phyloP scores from a whole-genome alignment of 2,113 vertebrate species.

The Bambusicola thoracicus region DNA sequence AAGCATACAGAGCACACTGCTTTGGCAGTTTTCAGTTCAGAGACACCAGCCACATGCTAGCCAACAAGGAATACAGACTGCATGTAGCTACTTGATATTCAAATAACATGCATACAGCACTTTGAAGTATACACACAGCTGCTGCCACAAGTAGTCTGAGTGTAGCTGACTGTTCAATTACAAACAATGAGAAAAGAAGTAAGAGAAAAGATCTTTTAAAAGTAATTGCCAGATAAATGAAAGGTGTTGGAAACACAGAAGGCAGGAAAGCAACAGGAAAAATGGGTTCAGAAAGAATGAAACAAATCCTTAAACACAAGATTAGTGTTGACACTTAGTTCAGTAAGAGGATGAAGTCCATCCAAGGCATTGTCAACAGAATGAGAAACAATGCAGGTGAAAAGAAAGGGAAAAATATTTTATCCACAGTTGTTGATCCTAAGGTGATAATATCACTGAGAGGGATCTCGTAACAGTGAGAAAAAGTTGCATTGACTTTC shows the following conservation, averaged over 20 bases:
- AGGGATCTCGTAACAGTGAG: background rate
- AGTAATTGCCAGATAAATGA: background rate
- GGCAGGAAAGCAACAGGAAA: background rate
- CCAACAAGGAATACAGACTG: background rate
- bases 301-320: background rate
- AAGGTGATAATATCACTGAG: background rate
- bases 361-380: background rate
- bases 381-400: background rate
- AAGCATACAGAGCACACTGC: background rate
- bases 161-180: background rate
- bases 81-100: fast-evolving
- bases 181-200: background rate
- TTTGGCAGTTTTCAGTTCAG: background rate
- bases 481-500: background rate
- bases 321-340: background rate
- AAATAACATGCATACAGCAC: background rate
- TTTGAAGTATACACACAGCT: background rate
- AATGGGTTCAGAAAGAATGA: background rate
- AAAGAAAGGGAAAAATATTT: background rate
- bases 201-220: background rate
- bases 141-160: background rate
- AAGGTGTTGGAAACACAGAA: background rate
- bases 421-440: background rate
- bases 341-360: background rate
- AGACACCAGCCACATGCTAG: background rate